Percentiles rank a stretch among this genome's conserved stretches.
Evolutionary conservation across 2,113 vertebrate genomes (phyloP).

Genomic region (Malurus melanocephalus): DNA sequence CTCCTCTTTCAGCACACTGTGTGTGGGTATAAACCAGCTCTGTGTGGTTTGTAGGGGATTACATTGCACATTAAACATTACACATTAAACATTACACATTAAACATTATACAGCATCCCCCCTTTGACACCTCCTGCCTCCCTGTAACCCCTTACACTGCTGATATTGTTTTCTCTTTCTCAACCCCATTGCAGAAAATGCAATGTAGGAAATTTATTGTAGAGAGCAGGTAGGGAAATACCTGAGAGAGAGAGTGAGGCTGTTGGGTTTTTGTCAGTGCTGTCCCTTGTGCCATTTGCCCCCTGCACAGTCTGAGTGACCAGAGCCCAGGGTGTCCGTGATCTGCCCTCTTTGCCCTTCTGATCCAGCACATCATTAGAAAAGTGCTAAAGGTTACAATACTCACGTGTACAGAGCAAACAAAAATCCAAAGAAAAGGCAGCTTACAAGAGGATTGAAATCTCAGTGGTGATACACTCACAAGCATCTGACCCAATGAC

Average conservation of each 20-base stretch:
- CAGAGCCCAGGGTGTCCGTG: rapidly evolving
- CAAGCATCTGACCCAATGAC: background rate
- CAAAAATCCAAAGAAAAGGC: background rate
- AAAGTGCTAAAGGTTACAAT: background rate
- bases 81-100: background rate
- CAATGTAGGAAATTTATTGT: background rate
- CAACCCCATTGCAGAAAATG: background rate
- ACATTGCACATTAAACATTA: no score
- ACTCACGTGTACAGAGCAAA: background rate
- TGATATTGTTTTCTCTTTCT: background rate
- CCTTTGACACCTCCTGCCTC: background rate
- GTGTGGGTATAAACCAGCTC: background rate
- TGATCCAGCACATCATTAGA: background rate
- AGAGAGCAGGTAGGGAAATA: background rate
- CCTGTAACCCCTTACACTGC: background rate
- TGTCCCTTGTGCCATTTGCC: background rate
- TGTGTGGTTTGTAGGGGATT: rapidly evolving
- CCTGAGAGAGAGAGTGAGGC: background rate
- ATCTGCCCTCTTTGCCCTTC: background rate
- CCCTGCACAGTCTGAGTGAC: background rate
- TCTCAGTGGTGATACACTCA: rapidly evolving
- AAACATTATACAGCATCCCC: background rate
- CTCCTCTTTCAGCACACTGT: background rate
- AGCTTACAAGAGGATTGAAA: background rate
- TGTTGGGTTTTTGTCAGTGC: background rate